phyloP scores from a whole-genome alignment of 2,113 vertebrate species.

The Verasper variegatus region DNA sequence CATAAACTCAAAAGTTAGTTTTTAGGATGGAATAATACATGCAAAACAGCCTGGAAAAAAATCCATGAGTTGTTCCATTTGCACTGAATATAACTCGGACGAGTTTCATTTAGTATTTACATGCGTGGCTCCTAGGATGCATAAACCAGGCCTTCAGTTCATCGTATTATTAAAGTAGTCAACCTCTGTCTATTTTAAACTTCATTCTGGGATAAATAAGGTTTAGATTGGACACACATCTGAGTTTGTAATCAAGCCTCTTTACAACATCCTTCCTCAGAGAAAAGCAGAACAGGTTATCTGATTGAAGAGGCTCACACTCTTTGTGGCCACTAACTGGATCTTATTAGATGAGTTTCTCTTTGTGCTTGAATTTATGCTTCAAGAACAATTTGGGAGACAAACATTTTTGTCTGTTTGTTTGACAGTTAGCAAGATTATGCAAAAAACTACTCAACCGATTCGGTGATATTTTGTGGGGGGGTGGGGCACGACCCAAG shows the following conservation, averaged over 20 bases:
- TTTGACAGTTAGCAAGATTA: no score
- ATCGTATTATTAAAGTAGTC: conserved; percentile 11
- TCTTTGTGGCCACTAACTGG: conserved; percentile 11
- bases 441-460: no score
- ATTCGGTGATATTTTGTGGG: no score
- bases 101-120: conserved; percentile 3
- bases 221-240: background rate
- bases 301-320: background rate
- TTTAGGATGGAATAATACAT: background rate
- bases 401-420: no score
- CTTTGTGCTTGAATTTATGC: background rate
- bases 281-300: conserved; percentile 1
- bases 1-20: background rate
- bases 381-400: no score
- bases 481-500: no score
- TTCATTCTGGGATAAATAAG: background rate
- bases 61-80: background rate
- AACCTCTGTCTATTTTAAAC: background rate
- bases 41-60: background rate
- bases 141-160: background rate
- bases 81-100: background rate
- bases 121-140: background rate
- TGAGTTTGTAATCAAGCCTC: conserved; percentile 20
- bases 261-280: background rate
- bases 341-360: conserved; percentile 20